Conservation (phyloP, 2,888 invertebrate genomes). For the Isoperla grammatica region DNA sequence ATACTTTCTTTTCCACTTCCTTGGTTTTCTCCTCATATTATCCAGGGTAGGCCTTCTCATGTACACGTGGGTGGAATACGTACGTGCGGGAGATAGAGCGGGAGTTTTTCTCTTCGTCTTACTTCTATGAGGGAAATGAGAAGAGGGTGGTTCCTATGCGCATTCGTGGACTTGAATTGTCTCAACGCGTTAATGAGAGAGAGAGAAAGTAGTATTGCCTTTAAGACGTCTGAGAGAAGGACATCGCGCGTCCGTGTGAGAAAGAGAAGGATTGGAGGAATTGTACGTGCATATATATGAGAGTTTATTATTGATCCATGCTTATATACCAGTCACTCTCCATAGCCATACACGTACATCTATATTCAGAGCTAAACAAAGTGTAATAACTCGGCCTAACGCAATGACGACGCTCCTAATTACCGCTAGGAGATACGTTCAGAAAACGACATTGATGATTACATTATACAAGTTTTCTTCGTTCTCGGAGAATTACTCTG, state of each 20-base stretch:
- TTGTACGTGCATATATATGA: conserved; percentile 19
- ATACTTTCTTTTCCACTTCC: conserved; percentile 24
- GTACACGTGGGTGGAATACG: conserved; percentile 13
- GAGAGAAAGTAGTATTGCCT: conserved; percentile 12
- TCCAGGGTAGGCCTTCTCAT: conserved; percentile 3
- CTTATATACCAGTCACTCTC: conserved; percentile 9
- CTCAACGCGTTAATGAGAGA: conserved; percentile 28
- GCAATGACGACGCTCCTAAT: too few relatives aligned
- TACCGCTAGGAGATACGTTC: too few relatives aligned
- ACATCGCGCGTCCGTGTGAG: neutral
- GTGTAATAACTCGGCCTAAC: conserved; percentile 1
- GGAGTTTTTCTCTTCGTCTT: conserved; percentile 11
- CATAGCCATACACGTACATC: conserved; percentile 14
- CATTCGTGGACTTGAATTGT: conserved; percentile 26
- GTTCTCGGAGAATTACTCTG: too few relatives aligned
- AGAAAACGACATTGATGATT: too few relatives aligned
- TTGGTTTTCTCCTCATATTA: conserved; percentile 17
- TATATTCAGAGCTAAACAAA: conserved; percentile 12
- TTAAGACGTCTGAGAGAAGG: conserved; percentile 7
- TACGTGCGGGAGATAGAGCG: conserved; percentile 9
- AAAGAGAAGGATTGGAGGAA: conserved; percentile 15
- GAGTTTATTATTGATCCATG: conserved; percentile 18
- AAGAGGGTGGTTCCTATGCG: conserved; percentile 18
- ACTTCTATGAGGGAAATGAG: conserved; percentile 10
- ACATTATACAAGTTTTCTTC: too few relatives aligned